phyloP scores from a whole-genome alignment of 1,140 invertebrate species.

The Aphis craccivora region DNA sequence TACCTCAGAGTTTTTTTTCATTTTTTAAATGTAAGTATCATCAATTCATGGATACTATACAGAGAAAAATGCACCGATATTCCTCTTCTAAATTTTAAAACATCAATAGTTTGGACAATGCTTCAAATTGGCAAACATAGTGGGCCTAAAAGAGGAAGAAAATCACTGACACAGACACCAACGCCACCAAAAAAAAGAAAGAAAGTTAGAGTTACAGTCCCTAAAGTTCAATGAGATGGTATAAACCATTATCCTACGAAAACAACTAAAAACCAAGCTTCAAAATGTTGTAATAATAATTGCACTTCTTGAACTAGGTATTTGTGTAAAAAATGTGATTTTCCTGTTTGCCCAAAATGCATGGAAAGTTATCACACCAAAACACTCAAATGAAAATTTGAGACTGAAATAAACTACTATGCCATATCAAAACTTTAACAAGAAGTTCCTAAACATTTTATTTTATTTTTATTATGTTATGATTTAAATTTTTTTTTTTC shows the following conservation, averaged over 20 bases:
- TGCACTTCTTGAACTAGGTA: background rate
- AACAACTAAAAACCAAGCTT: background rate
- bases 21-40: slow-evolving; percentile 60
- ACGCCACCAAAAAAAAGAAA: background rate
- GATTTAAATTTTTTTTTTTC: no score
- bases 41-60: slow-evolving; percentile 63
- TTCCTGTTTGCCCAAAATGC: background rate
- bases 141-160: slow-evolving; percentile 12
- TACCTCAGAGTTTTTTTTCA: slow-evolving; percentile 62
- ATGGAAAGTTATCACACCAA: slow-evolving; percentile 61
- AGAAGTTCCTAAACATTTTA: no score
- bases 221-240: background rate
- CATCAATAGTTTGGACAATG: slow-evolving; percentile 6
- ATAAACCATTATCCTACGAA: background rate
- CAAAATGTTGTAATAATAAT: background rate
- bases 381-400: no score
- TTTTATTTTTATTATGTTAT: no score
- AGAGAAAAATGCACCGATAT: background rate
- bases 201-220: background rate
- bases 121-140: background rate
- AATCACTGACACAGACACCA: background rate
- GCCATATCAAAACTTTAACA: no score
- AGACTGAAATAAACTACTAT: no score
- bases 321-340: background rate
- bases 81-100: background rate